phyloP scores from a whole-genome alignment of 2,113 vertebrate genomes.

The Regulus satrapa region DNA sequence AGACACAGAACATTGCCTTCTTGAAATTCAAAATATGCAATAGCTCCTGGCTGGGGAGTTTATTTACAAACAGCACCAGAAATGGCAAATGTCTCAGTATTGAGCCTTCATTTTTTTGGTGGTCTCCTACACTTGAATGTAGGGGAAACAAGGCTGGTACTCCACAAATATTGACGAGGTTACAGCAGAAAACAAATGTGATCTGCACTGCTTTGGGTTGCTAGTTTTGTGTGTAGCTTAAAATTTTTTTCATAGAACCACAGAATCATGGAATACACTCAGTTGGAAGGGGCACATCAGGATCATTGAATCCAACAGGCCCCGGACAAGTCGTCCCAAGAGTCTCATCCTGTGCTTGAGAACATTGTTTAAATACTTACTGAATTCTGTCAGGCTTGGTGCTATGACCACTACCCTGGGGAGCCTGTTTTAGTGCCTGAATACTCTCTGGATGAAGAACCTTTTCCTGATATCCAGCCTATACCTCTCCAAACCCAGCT shows the following conservation, averaged over 20 bases:
- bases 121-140: neutral
- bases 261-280: neutral
- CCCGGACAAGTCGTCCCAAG: neutral
- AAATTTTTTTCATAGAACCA: neutral
- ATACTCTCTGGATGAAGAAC: neutral
- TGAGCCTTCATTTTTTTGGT: neutral
- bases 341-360: neutral
- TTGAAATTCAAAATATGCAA: neutral
- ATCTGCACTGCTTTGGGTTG: neutral
- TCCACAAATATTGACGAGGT: neutral
- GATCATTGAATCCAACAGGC: neutral
- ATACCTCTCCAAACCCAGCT: neutral
- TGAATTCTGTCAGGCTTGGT: neutral
- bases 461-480: neutral
- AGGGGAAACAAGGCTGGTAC: neutral
- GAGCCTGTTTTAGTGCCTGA: neutral
- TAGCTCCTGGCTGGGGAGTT: neutral
- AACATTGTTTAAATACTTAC: neutral
- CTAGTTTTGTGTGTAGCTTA: neutral
- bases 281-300: neutral
- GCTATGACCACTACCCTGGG: neutral
- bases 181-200: neutral
- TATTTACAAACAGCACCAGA: neutral
- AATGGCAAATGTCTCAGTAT: neutral
- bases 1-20: neutral